Base-by-base conservation (phyloP, 2,797 vertebrate species). In the Lateolabrax maculatus region DNA sequence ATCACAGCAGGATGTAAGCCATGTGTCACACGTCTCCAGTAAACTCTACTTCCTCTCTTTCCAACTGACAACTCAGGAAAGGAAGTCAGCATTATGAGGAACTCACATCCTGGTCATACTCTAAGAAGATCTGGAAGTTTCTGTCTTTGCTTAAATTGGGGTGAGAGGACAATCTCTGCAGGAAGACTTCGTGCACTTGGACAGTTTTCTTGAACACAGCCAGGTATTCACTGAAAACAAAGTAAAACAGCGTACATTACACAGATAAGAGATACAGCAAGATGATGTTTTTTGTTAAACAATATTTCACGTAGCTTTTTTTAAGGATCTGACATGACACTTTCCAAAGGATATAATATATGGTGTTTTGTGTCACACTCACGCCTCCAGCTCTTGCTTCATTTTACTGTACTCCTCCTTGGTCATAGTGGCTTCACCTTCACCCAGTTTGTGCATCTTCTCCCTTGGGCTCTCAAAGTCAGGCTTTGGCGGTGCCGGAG, bases 131-230 rank as follows among this genome's bases (percentile, higher is more conserved):
- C 85, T 98, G 98, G 86, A 99, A 98, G 94, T 98, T 99, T 89
- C 94, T 96, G 91, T 99, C 98, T 95, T 97, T 98, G 96, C 95
- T 97, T 86, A 99, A 94, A 90, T 95, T 88, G 39, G 97, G 96
- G 71, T 99, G 98, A 78, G 97, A 97, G 44, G 98, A 96, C 79
- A 99, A 92, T 80, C 97, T 90, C 92, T 99, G 98, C 77, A 99
- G 96, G 87, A 99, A 99, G 71, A 98, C 89, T 94, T 99, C 98
- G 62, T 99, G 98, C 27, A 98, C 97, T 71, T 98, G 97, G 36
- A 99, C 98, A 1, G 98, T 99, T 95, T 99, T 99, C 96, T 99
- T 99, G 94, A 99, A 99, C 76, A 99, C 97, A 61, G 97, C 98
- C 0, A 99, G 96, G 87, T 99, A 99, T 90, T 96, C 96, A 19